Conservation (phyloP, 2,113 vertebrate genomes). For the Syngnathoides biaculeatus region DNA sequence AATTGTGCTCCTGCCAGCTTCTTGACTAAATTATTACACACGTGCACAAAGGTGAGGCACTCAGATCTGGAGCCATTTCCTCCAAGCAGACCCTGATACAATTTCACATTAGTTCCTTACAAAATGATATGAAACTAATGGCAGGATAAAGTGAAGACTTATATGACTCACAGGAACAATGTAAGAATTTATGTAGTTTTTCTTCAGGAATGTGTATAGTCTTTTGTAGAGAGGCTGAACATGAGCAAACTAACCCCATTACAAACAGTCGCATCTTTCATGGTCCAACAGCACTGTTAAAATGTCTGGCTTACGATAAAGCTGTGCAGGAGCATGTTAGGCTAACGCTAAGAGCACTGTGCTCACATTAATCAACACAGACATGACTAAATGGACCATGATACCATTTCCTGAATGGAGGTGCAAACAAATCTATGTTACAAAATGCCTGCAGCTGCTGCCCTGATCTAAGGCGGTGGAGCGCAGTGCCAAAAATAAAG, state of each 20-base stretch:
- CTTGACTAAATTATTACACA: conserved; percentile 42
- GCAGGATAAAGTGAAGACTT: conserved; percentile 32
- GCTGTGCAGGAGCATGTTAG: conserved; percentile 12
- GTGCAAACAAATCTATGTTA: conserved; percentile 29
- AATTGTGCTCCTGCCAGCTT: conserved; percentile 8
- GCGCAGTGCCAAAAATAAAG: conserved; percentile 11
- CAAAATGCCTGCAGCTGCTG: conserved; percentile 13
- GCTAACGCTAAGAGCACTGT: conserved; percentile 9
- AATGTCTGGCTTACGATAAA: conserved; percentile 20
- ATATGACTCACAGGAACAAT: conserved; percentile 20
- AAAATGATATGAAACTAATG: conserved; percentile 55
- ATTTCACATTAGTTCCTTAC: conserved; percentile 38
- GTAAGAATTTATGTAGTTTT: not conserved
- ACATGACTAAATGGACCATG: conserved; percentile 51
- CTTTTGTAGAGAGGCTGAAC: not conserved
- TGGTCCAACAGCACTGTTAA: conserved; percentile 17
- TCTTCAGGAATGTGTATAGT: not conserved
- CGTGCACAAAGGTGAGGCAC: conserved; percentile 36
- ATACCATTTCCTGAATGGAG: conserved; percentile 32
- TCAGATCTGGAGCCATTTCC: conserved; percentile 44
- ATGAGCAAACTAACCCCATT: conserved; percentile 13
- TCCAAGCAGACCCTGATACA: conserved; percentile 55
- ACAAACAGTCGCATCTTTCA: not conserved
- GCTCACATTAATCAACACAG: conserved; percentile 47
- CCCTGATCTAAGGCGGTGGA: conserved; percentile 34